Base-by-base conservation (phyloP, 2,113 vertebrate species). In the Sardina pilchardus region DNA sequence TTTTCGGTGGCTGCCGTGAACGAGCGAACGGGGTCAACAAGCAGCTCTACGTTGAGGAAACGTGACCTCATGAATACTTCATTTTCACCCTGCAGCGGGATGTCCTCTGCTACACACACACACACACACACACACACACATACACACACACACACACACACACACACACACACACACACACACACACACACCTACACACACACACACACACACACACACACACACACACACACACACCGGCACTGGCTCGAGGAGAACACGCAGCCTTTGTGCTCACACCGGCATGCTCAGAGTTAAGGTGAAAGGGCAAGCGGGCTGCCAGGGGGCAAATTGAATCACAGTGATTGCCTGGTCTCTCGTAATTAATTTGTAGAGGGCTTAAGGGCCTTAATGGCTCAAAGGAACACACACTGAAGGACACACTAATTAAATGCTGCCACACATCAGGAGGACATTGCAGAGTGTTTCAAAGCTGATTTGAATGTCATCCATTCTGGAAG, bases 341-440 rank as follows among this genome's bases (percentile, higher is more conserved):
- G 93, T 94, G 95, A 96, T 96, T 96, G 96, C 94, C 91, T 94
- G 91, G 91, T 96, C 95, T 95, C 96, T 95, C 93, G 95, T 97
- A 96, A 97, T 96, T 96, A 97, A 96, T 96, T 95, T 95, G 93
- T 91, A 92, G 94, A 94, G 95, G 94, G 94, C 95, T 94, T 95
- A 93, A 92, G 94, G 93, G 94, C 93, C 94, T 94, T 96, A 94
- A 95, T 95, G 94, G 95, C 95, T 95, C 94, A 92, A 94, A 96
- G 94, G 93, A 94, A 93, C 91, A 92, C 91, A 91, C 92, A 93
- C 95, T 97, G 96, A 96, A 97, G 96, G 96, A 96, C 96, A 95
- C 95, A 95, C 96, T 97, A 97, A 97, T 97, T 97, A 96, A 96
- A 95, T 95, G 92, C 95, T 96, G 91, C 93, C 90, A 90, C 93